A percentile compares a stretch with the other conserved stretches of the same genome.
Conservation (phyloP, 1,140 invertebrate genomes). For the Frieseomelitta varia region DNA sequence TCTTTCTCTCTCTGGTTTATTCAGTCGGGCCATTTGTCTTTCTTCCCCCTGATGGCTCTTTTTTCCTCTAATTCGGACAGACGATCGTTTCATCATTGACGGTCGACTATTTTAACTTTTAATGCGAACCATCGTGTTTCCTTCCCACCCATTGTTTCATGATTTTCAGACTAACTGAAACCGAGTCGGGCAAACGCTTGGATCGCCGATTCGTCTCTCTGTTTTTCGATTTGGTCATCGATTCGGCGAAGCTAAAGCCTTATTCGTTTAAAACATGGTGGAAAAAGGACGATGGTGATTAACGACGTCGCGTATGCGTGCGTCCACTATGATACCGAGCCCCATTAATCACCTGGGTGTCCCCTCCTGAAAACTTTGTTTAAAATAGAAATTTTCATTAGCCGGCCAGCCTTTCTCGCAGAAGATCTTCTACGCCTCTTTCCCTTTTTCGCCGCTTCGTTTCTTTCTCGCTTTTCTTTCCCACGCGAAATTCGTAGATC, state of each 20-base stretch:
- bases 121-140: not conserved
- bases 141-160: not conserved
- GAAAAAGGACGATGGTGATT: slow-evolving; percentile 30
- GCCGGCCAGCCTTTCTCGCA: not conserved
- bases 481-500: not conserved
- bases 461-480: not conserved
- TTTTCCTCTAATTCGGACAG: slow-evolving; percentile 50
- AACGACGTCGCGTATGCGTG: slow-evolving; percentile 12
- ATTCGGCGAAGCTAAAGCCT: not conserved
- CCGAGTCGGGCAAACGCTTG: too few species aligned
- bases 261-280: not conserved
- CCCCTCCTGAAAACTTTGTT: not conserved
- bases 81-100: slow-evolving; percentile 27
- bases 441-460: not conserved
- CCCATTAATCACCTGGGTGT: slow-evolving; percentile 36
- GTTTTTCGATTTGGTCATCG: not conserved
- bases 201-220: not conserved
- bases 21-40: slow-evolving; percentile 49
- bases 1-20: slow-evolving; percentile 26
- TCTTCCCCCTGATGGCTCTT: slow-evolving; percentile 7
- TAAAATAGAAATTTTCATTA: slow-evolving; percentile 13
- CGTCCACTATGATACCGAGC: not conserved
- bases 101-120: not conserved
- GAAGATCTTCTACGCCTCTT: not conserved
- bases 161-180: too few species aligned